Evolutionary conservation across 2,797 vertebrate species (phyloP), one percentile per base, ranked within the genome.

Genomic region (Liparis tanakae): DNA sequence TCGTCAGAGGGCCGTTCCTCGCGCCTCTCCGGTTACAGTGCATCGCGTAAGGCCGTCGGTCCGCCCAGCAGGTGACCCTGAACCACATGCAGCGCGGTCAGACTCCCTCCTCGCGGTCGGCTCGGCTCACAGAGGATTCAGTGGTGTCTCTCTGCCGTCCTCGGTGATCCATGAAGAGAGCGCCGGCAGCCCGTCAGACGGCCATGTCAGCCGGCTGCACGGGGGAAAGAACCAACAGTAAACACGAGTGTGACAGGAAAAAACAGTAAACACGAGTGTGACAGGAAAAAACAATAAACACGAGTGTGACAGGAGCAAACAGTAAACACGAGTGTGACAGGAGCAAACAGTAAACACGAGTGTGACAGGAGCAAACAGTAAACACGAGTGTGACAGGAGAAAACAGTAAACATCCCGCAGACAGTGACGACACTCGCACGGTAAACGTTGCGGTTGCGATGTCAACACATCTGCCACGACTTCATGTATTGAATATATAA

Each of bases 41-140:
- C 93, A 93, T 94, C 88, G 88, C 88, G 85, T 80, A 56, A 85
- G 88, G 89, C 86, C 86, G 88, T 80, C 72, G 83, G 79, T 89
- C 80, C 89, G 82, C 74, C 89, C 90, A 82, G 68, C 88, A 90
- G 86, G 90, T 89, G 90, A 86, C 87, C 78, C 76, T 81, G 84
- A 90, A 87, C 89, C 91, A 87, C 89, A 93, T 92, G 91, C 91
- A 91, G 12, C 89, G 74, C 70, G n/a, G n/a, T n/a, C n/a, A 70
- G 84, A 78, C 70, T 82, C 76, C 73, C 78, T 85, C 25, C 25
- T 30, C 77, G 70, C 82, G 87, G 68, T 67, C 81, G 83, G 87
- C 63, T 81, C 55, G 70, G 83, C 86, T 92, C 84, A 80, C 76
- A 30, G 25, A 30, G 86, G 85, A 87, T 82, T 74, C 74, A 65